Base-by-base conservation (phyloP, 2,888 invertebrate species). In the Callimorpha dominula region DNA sequence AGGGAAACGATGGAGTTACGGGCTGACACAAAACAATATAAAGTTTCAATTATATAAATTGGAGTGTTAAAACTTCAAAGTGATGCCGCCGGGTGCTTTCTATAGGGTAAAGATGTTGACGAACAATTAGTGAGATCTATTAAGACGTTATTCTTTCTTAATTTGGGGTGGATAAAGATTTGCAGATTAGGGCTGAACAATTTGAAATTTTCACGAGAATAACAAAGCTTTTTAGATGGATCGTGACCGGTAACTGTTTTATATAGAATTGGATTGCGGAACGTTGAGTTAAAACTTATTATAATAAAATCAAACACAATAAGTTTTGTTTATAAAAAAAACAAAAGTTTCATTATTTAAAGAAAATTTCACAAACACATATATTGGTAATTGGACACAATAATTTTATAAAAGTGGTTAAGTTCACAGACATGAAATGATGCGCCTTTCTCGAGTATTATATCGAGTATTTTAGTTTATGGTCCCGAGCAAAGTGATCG, bases 11-110 rank as follows among this genome's bases (percentile, higher is more conserved):
- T 85, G 84, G 80, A 83, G 82, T 84, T 82, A 67, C 69, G 73
- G 84, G 78, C 69, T 78, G 81, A 79, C 79, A 85, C 86, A 81
- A 88, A 88, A 89, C 86, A 88, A 86, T 84, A 86, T 87, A 83
- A 89, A 90, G 86, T 91, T 91, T 88, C 86, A 89, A 91, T 92
- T 92, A 92, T 90, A 89, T 89, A 88, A 91, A 91, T 92, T 90
- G 85, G 87, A 86, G 80, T 85, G 87, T 88, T 89, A 87, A 85
- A 90, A 91, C 88, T 91, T 91, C 87, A 91, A 92, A 92, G 90
- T 87, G 85, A 76, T 70, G 90, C 91, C 88, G 71, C 82, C 78
- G 88, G 90, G 79, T 82, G 79, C 73, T 79, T 84, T 87, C 85
- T 85, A 87, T 87, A 80, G 83, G 80, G 75, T 85, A 83, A 85